These are phyloP conservation scores for Terebella lapidaria DNA, from an alignment of 2,888 invertebrate genomes.

Conservation along the genomic window DNA sequence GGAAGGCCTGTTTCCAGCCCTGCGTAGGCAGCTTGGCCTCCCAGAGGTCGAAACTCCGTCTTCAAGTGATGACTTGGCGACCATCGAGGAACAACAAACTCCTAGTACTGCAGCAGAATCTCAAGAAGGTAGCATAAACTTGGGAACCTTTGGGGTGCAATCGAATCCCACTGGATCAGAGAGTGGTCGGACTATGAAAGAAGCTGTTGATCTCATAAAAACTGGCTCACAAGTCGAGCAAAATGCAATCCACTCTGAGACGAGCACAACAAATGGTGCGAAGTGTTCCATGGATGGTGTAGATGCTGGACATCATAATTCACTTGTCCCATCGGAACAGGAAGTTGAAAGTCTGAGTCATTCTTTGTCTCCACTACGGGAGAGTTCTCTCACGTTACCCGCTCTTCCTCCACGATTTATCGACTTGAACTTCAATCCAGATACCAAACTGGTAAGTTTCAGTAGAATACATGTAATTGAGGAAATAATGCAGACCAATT, in stretches of 20 bases:
- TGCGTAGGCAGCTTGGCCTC: conserved; percentile 8
- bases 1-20: conserved; percentile 38
- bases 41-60: neutral
- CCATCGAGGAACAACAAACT: neutral
- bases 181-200: neutral
- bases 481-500: no score
- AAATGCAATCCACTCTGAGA: neutral
- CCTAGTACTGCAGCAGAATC: neutral
- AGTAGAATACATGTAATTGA: no score
- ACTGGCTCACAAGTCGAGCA: neutral
- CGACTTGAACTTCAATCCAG: conserved; percentile 22
- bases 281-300: neutral
- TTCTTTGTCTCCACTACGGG: conserved; percentile 15
- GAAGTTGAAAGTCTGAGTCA: neutral
- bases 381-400: conserved; percentile 34
- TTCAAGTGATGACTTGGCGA: neutral
- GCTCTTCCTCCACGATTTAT: conserved; percentile 33
- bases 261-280: neutral
- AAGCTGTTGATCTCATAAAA: no score
- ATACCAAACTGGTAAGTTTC: conserved; percentile 21
- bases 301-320: no score
- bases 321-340: neutral
- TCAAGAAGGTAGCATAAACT: no score
- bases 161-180: neutral
- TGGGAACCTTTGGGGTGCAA: neutral